Conservation (phyloP, 2,797 vertebrate genomes). For the Falco rusticolus region DNA sequence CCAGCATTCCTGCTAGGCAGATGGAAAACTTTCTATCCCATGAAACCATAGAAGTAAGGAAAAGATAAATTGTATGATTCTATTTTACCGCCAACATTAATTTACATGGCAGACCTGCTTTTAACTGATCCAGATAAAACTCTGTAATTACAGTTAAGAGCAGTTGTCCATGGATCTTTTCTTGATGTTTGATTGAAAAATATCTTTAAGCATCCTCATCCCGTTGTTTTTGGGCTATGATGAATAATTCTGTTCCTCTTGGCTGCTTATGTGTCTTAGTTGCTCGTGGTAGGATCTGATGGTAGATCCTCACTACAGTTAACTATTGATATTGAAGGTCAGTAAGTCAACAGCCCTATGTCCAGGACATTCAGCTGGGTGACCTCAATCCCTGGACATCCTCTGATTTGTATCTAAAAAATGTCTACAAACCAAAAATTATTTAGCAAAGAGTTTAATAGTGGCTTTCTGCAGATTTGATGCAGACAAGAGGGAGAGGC, state of each 20-base stretch:
- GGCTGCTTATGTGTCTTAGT: not conserved
- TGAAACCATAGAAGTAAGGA: not conserved
- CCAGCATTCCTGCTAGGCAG: not conserved
- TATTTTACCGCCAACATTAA: not conserved
- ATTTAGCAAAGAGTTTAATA: not conserved
- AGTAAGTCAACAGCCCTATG: not conserved
- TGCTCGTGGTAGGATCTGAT: not conserved
- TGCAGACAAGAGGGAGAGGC: not conserved
- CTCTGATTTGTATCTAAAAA: not conserved
- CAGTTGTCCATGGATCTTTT: not conserved
- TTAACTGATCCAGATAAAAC: not conserved
- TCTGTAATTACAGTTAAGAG: not conserved
- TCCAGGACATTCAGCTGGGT: not conserved
- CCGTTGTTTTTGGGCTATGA: not conserved
- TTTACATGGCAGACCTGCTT: not conserved
- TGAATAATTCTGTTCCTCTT: not conserved
- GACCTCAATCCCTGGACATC: not conserved
- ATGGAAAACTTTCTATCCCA: not conserved
- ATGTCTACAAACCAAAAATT: not conserved
- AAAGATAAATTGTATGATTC: not conserved
- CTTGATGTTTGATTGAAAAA: not conserved
- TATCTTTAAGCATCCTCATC: not conserved
- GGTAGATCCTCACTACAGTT: not conserved
- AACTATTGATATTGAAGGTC: not conserved
- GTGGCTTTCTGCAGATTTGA: not conserved